A percentile compares a stretch with the other conserved stretches of the same genome.
These are phyloP conservation scores for Eledona agricola DNA, from an alignment of 2,888 invertebrate genomes.

Conservation along the genomic window DNA sequence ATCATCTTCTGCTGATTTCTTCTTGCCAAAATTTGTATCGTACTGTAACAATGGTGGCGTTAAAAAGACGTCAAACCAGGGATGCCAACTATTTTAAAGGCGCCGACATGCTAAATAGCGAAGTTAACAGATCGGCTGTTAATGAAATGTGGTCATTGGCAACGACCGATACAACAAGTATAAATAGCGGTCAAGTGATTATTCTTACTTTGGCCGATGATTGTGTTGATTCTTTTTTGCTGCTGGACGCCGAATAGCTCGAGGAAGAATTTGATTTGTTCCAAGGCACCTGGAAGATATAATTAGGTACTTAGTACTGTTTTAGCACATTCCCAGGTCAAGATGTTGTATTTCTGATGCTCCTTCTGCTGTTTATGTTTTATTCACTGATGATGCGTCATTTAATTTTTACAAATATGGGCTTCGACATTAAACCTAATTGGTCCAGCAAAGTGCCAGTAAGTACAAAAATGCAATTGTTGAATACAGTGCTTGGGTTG, in stretches of 20 bases:
- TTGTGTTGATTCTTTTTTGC: constrained; percentile 37
- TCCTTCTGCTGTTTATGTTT: too few relatives aligned
- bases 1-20: constrained; percentile 51
- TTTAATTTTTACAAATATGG: too few relatives aligned
- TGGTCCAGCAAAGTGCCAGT: too few relatives aligned
- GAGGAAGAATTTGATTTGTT: constrained; percentile 25
- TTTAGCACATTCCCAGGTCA: too few relatives aligned
- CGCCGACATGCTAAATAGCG: constrained; percentile 1
- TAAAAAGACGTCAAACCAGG: constrained; percentile 1
- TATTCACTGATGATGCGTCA: too few relatives aligned
- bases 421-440: too few relatives aligned
- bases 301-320: too few relatives aligned
- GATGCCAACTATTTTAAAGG: constrained; percentile 5
- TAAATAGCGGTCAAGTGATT: constrained; percentile 18
- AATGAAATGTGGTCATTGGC: constrained; percentile 25
- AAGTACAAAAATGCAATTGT: too few relatives aligned
- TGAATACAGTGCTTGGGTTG: neutral
- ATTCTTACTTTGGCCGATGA: constrained; percentile 38
- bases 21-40: constrained; percentile 52
- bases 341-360: too few relatives aligned
- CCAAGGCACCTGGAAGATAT: constrained; percentile 26
- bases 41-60: constrained; percentile 50
- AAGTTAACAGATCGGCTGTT: constrained; percentile 15
- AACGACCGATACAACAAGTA: constrained; percentile 6
- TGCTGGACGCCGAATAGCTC: constrained; percentile 15